Percentiles rank a stretch among this genome's conserved stretches.
Evolutionary conservation across 2,113 vertebrate genomes (phyloP).

Genomic region (Odocoileus hemionus): DNA sequence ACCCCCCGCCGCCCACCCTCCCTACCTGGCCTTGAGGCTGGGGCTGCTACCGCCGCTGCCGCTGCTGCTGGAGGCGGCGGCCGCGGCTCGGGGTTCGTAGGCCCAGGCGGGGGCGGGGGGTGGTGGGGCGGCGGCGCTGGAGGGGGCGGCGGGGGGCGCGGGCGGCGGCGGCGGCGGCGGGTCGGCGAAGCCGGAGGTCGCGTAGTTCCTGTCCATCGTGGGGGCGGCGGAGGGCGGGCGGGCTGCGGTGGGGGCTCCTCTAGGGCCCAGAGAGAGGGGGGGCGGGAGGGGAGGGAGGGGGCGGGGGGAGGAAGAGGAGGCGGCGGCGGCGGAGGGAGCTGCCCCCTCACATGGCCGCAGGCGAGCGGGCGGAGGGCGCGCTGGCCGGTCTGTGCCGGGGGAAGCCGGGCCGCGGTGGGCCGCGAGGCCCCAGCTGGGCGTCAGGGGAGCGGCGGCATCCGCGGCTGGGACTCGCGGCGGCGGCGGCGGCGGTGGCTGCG

Average conservation of each 20-base stretch:
- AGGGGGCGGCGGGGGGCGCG: conserved; percentile 74
- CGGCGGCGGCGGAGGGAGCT: conserved; percentile 57
- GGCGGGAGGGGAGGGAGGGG: conserved; percentile 39
- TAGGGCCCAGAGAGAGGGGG: conserved; percentile 51
- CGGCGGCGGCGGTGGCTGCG: conserved; percentile 73
- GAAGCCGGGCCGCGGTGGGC: not conserved
- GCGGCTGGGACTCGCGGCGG: conserved; percentile 21
- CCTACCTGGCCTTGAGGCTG: conserved; percentile 91
- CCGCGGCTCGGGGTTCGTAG: conserved; percentile 85
- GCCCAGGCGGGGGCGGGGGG: conserved; percentile 90
- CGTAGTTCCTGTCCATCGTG: conserved; percentile 96
- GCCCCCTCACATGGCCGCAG: conserved; percentile 72
- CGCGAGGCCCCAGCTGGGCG: conserved; percentile 58
- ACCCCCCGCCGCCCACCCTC: conserved; percentile 77
- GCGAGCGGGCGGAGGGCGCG: conserved; percentile 48
- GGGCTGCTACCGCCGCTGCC: conserved; percentile 74
- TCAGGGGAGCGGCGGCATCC: conserved; percentile 44
- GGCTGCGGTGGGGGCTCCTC: conserved; percentile 73
- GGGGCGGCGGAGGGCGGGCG: conserved; percentile 73
- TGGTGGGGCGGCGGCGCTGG: conserved; percentile 73
- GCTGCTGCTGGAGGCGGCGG: conserved; percentile 59
- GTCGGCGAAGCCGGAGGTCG: conserved; percentile 90
- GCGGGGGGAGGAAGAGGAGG: conserved; percentile 52
- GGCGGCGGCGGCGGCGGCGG: conserved; percentile 86
- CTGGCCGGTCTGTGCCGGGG: not conserved